Evolutionary conservation across 2,113 vertebrate genomes (phyloP).

Genomic region (Ondatra zibethicus): DNA sequence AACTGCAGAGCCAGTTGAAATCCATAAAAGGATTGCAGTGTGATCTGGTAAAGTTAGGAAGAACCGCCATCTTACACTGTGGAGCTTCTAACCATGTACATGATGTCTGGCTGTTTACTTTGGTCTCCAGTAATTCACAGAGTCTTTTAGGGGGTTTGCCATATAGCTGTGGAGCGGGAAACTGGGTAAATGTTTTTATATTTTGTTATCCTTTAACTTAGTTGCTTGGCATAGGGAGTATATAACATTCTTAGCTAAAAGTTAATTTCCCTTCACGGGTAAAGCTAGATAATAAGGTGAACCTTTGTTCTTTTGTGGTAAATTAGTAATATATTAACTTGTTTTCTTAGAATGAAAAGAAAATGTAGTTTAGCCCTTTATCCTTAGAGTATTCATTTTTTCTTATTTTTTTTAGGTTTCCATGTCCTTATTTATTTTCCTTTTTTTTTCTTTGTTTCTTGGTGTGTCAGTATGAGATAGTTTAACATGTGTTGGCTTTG

Average conservation of each 20-base stretch:
- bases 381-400: constrained; percentile 35
- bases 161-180: not conserved
- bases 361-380: not conserved
- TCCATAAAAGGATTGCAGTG: not conserved
- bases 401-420: constrained; percentile 28
- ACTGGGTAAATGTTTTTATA: constrained; percentile 21
- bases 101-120: constrained; percentile 33
- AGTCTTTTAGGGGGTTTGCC: constrained; percentile 10
- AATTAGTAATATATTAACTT: constrained; percentile 81
- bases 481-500: constrained; percentile 20
- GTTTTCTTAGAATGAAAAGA: constrained; percentile 54
- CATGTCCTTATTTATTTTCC: constrained; percentile 7
- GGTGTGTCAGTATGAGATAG: constrained; percentile 8
- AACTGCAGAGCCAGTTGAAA: constrained; percentile 33
- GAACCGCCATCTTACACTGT: not conserved
- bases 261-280: constrained; percentile 65
- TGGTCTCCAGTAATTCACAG: constrained; percentile 5
- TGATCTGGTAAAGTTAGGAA: not conserved
- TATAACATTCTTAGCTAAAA: constrained; percentile 44
- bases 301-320: constrained; percentile 81
- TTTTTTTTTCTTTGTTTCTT: constrained; percentile 50
- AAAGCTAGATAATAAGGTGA: constrained; percentile 62
- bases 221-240: constrained; percentile 45
- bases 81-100: not conserved
- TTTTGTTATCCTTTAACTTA: constrained; percentile 74